Evolutionary conservation across 1,140 invertebrate genomes (phyloP).

Genomic region (Eurosta solidaginis): DNA sequence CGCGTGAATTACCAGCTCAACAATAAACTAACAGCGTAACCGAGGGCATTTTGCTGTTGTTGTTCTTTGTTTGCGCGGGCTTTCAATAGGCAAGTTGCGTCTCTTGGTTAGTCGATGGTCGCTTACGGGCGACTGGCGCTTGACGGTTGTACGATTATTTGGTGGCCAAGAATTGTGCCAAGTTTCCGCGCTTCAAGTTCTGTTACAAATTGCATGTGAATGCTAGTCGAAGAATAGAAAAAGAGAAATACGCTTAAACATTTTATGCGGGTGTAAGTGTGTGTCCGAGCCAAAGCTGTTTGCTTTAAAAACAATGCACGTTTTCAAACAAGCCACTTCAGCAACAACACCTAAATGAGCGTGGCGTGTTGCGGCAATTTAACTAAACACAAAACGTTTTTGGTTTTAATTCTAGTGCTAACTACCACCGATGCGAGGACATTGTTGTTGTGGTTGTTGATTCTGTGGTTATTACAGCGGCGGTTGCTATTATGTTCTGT

Average conservation of each 20-base stretch:
- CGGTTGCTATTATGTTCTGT: background rate
- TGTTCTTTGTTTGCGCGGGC: background rate
- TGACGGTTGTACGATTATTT: background rate
- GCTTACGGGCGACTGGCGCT: background rate
- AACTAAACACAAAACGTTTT: constrained; percentile 13
- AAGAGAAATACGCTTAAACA: too few relatives aligned
- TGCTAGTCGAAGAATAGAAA: background rate
- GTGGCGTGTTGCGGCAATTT: constrained; percentile 21
- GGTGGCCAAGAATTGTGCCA: background rate
- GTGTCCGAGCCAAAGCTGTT: too few relatives aligned
- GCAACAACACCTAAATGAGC: background rate
- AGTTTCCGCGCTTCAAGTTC: background rate
- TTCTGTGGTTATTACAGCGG: background rate
- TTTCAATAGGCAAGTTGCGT: background rate
- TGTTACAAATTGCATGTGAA: background rate
- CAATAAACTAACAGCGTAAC: background rate
- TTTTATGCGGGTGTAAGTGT: too few relatives aligned
- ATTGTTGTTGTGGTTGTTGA: background rate
- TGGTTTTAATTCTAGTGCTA: background rate
- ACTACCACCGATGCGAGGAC: background rate
- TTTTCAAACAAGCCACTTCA: too few relatives aligned
- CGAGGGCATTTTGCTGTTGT: too few relatives aligned
- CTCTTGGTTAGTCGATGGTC: background rate
- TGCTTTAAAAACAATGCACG: too few relatives aligned
- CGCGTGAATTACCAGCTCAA: background rate